These are phyloP conservation scores for Phoronis australis DNA, from an alignment of 2,888 invertebrate species.

Conservation along the genomic window DNA sequence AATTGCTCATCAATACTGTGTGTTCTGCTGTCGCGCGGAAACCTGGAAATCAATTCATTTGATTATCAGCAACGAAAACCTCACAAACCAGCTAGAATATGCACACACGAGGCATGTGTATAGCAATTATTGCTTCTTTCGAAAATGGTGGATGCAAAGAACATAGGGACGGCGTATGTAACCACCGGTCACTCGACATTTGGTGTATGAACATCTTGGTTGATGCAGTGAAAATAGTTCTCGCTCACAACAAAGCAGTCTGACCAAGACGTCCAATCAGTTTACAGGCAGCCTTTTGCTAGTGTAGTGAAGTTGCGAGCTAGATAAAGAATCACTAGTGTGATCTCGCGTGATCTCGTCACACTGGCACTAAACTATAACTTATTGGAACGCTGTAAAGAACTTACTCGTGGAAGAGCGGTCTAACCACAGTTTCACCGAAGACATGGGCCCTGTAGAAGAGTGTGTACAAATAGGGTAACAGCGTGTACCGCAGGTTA, in stretches of 20 bases:
- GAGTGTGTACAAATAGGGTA: conserved; percentile 76
- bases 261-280: too few relatives aligned
- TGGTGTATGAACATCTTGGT: too few relatives aligned
- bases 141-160: too few relatives aligned
- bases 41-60: conserved; percentile 15
- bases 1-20: conserved; percentile 32
- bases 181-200: too few relatives aligned
- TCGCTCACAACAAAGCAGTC: too few relatives aligned
- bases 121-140: too few relatives aligned
- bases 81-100: not conserved
- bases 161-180: too few relatives aligned
- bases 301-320: too few relatives aligned
- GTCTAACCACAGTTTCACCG: conserved; percentile 71
- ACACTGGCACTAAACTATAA: not conserved
- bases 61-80: not conserved
- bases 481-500: conserved; percentile 64
- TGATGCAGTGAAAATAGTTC: too few relatives aligned
- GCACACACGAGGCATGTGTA: not conserved
- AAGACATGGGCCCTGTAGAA: conserved; percentile 67
- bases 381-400: not conserved
- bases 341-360: not conserved
- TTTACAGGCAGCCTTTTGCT: too few relatives aligned
- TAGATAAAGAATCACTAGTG: conserved; percentile 1
- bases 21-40: conserved; percentile 21
- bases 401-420: conserved; percentile 71